Base-by-base conservation (phyloP, 2,113 vertebrate species). In the Stegastes partitus region DNA sequence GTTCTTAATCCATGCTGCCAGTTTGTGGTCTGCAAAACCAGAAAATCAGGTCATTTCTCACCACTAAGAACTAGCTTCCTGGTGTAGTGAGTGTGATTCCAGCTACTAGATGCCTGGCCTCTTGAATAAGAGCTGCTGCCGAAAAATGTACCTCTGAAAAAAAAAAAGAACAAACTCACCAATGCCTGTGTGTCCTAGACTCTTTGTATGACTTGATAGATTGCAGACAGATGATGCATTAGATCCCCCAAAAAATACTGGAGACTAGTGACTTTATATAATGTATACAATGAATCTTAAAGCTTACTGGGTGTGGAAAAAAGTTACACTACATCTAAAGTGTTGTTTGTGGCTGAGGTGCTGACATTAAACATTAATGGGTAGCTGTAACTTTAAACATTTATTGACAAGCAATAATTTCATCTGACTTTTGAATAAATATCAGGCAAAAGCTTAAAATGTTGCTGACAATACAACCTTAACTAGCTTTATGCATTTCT, bases 11-110 rank as follows among this genome's bases (percentile, higher is more conserved):
- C 10, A 0, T 22, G 62, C 62, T 56, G 23, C 42, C 77, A 55
- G 26, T 62, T 68, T 58, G 56, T 53, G 23, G 71, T 16, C 58
- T 58, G n/a, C 22, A 53, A 70, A n/a, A 47, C 57, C 18, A 22
- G 31, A 67, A 34, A 80, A 72, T 62, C 55, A 76, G 82, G 50
- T 68, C 62, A 68, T 68, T 62, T 72, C 77, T 58, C 77, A 62
- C 18, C 72, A 69, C 39, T 50, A 15, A 49, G 22, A 47, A 23
- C 9, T 2, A 16, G 54, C n/a, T n/a, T 53, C 26, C 8, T 26
- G 39, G 28, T 19, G n/a, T 18, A 22, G 19, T 51, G 42, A 21
- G 51, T 42, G 31, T 21, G 62, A 67, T 55, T 34, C 19, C 49
- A 25, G 39, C 11, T 5, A 1, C 50, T 31, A 3, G 22, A 63